phyloP scores from a whole-genome alignment of 1,140 invertebrate genomes.

The Trichonephila clavipes region DNA sequence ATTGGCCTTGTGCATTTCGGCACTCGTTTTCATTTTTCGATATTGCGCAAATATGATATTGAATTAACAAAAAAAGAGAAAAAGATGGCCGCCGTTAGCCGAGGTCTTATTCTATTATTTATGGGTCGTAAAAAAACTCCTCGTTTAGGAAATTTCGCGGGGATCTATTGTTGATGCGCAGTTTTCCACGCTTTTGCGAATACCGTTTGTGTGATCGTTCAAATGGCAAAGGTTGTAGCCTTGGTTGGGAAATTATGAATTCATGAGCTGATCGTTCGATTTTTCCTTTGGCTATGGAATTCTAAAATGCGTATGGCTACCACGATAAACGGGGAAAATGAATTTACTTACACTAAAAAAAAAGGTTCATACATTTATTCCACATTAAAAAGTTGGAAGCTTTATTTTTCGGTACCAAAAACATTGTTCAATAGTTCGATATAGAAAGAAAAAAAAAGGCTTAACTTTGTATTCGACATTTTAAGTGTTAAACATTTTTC shows the following conservation, averaged over 20 bases:
- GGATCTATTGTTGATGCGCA: conserved; percentile 39
- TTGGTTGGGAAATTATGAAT: conserved; percentile 35
- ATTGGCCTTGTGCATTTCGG: conserved; percentile 36
- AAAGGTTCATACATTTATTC: too few species aligned
- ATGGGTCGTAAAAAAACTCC: conserved; percentile 44
- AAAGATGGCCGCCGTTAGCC: neutral
- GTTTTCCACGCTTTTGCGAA: conserved; percentile 28
- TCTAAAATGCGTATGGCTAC: neutral
- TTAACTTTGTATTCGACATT: neutral
- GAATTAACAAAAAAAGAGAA: conserved; percentile 45
- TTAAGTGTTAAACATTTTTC: too few species aligned
- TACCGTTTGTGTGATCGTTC: neutral
- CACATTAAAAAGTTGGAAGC: too few species aligned
- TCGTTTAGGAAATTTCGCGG: conserved; percentile 40
- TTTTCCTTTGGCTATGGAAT: neutral
- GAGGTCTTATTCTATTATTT: conserved; percentile 47
- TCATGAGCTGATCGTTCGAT: neutral
- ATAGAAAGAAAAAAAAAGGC: neutral
- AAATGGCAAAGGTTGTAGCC: conserved; percentile 39
- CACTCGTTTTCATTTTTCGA: conserved; percentile 2
- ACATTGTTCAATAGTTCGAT: neutral
- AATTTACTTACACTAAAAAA: too few species aligned
- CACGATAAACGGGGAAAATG: too few species aligned
- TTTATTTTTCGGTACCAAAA: neutral
- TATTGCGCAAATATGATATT: conserved; percentile 51